phyloP scores from a whole-genome alignment of 1,140 invertebrate genomes.

The Tetranychus urticae region DNA sequence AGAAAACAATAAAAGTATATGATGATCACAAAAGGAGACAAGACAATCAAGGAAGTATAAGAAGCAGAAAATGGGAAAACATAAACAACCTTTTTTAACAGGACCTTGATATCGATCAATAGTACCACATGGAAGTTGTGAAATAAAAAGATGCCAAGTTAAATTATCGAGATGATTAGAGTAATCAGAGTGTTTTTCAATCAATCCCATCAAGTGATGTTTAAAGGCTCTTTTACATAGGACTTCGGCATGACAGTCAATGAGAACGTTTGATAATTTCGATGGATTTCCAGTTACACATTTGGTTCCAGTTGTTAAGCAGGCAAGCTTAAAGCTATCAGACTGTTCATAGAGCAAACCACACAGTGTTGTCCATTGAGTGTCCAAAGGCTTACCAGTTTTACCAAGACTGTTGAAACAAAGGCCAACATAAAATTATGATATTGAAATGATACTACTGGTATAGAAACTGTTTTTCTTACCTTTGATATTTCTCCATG shows the following conservation, averaged over 20 bases:
- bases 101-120: conserved; percentile 1
- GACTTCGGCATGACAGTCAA: conserved; percentile 1
- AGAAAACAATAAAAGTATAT: neutral
- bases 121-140: neutral
- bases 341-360: neutral
- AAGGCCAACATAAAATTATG: no score
- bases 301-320: conserved; percentile 2
- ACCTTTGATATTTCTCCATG: no score
- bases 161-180: neutral
- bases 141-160: neutral
- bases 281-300: neutral
- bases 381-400: neutral
- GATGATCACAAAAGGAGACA: no score
- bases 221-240: neutral
- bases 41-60: neutral
- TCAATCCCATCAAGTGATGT: neutral
- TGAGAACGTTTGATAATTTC: neutral
- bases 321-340: neutral
- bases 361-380: conserved; percentile 1
- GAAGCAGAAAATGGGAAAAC: no score
- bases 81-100: neutral
- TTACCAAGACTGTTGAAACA: neutral
- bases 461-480: no score
- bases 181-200: neutral
- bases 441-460: no score